A percentile compares a stretch with the other conserved stretches of the same genome.
phyloP scores from a whole-genome alignment of 2,888 invertebrate genomes.

The Emmelina monodactyla region DNA sequence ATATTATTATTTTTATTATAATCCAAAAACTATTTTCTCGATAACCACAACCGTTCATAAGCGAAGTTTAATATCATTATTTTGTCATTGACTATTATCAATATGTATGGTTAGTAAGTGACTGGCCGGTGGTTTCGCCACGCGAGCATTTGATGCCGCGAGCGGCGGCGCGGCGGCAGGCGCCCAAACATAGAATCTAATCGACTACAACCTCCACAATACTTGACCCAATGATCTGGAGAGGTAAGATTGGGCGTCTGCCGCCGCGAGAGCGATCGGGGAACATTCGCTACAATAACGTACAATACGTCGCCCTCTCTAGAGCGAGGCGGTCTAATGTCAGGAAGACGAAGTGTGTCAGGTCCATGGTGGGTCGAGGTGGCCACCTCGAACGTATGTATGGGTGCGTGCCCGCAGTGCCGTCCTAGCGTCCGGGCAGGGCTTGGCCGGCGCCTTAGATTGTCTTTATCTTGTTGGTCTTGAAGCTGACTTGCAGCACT shows the following conservation, averaged over 20 bases:
- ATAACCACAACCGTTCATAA: slow-evolving; percentile 66
- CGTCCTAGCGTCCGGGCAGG: slow-evolving; percentile 59
- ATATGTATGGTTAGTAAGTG: slow-evolving; percentile 43
- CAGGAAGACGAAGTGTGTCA: slow-evolving; percentile 27
- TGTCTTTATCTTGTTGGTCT: slow-evolving; percentile 82
- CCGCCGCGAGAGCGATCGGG: slow-evolving; percentile 6
- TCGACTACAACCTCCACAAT: no score
- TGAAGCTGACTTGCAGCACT: slow-evolving; percentile 92
- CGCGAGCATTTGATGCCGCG: slow-evolving; percentile 40
- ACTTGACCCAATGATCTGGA: no score
- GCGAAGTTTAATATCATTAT: slow-evolving; percentile 62
- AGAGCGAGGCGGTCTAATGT: slow-evolving; percentile 12
- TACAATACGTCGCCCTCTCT: slow-evolving; percentile 29
- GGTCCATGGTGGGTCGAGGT: slow-evolving; percentile 18
- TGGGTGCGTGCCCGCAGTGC: slow-evolving; percentile 63
- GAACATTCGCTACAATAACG: slow-evolving; percentile 25
- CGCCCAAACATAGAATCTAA: no score
- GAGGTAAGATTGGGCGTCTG: no score
- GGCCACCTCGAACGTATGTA: slow-evolving; percentile 31
- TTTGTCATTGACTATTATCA: slow-evolving; percentile 59
- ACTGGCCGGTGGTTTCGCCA: slow-evolving; percentile 24
- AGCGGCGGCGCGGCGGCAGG: slow-evolving; percentile 7
- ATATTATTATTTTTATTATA: slow-evolving; percentile 55
- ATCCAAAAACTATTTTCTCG: slow-evolving; percentile 61
- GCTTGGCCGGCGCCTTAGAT: slow-evolving; percentile 63